Evolutionary conservation across 2,113 vertebrate genomes (phyloP), one percentile per base, ranked within the genome.

Genomic region (Halcyon malimbica): DNA sequence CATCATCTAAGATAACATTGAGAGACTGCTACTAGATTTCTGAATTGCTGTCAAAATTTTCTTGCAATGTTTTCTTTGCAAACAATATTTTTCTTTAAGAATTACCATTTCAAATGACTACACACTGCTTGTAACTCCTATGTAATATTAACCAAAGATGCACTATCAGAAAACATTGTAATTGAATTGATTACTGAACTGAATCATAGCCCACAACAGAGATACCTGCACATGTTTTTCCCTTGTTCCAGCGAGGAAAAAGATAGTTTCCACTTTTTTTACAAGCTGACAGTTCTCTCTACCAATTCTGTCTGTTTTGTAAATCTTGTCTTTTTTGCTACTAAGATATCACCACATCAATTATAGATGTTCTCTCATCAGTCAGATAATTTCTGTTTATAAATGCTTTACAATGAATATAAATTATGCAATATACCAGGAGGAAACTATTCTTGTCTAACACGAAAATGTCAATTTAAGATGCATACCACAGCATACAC

Each of bases 201-300:
- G 73, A 54, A 67, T 67, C 7, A 35, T 60, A 73, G 41, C 10
- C 10, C 24, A 11, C 25, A 70, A 78, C 7, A 91, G 46, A 77
- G 39, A 53, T 19, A 16, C 0, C 0, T 31, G 8, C 17, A 19
- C 4, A 1, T 0, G 1, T 68, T 84, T 60, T 87, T 51, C 25
- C 65, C 62, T 71, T 82, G 11, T 74, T 74, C 11, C 35, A 24
- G 8, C 54, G 4, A 9, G 24, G 21, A 16, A 75, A 59, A 65
- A 59, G 19, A 19, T 25, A 17, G 5, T 64, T 83, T 83, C 31
- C 3, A 23, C 24, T 42, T 65, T 35, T 35, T 83, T 90, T 57
- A 31, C 23, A 65, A 92, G 41, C 29, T 92, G n/a, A 64, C 13
- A 60, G 13, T 33, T 10, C 21, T 63, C 16, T 59, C n/a, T 63